phyloP scores from a whole-genome alignment of 2,888 invertebrate species.

The Dynastes grantii region DNA sequence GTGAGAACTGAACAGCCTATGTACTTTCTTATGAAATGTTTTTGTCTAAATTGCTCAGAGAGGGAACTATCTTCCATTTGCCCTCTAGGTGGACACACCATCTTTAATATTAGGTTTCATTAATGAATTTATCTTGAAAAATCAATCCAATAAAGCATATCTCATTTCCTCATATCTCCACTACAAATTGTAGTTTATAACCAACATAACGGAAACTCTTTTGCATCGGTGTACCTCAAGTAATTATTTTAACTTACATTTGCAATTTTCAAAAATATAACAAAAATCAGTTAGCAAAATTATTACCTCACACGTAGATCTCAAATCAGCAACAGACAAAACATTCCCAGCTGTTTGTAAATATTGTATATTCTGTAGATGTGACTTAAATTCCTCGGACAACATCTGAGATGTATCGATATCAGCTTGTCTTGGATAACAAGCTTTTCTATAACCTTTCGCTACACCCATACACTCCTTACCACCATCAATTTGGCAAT shows the following conservation, averaged over 20 bases:
- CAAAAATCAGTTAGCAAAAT: neutral
- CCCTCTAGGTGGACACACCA: no score
- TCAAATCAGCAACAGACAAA: slow-evolving; percentile 75
- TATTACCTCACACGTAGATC: slow-evolving; percentile 68
- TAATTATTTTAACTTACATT: neutral
- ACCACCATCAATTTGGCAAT: slow-evolving; percentile 68
- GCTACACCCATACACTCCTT: slow-evolving; percentile 62
- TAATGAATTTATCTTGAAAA: no score
- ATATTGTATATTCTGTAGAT: slow-evolving; percentile 82
- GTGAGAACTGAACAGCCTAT: no score
- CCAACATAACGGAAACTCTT: no score
- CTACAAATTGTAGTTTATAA: no score
- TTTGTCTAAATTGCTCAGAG: no score
- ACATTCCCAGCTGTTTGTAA: slow-evolving; percentile 81
- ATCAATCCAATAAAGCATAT: no score
- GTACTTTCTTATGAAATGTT: no score
- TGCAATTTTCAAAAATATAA: neutral
- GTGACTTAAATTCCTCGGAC: slow-evolving; percentile 81
- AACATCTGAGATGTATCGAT: slow-evolving; percentile 77
- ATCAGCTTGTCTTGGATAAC: slow-evolving; percentile 69
- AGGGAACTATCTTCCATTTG: no score
- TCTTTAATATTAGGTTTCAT: no score
- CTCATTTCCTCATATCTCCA: no score
- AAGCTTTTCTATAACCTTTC: slow-evolving; percentile 64
- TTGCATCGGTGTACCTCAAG: no score